Evolutionary conservation across 2,113 vertebrate genomes (phyloP).

Genomic region (Sialia sialis): DNA sequence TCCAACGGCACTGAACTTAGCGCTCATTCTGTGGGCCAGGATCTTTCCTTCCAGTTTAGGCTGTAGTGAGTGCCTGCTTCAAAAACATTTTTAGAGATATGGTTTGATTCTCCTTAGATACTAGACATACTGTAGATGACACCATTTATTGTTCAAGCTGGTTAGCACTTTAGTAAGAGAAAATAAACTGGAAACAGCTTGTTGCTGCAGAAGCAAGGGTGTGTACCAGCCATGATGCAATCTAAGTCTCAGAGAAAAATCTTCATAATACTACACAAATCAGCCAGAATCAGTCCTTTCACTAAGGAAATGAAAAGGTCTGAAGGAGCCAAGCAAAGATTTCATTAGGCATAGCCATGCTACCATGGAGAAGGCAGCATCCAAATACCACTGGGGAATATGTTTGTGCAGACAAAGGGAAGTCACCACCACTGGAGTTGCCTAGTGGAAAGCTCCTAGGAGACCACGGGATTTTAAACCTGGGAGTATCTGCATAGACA

Average conservation of each 20-base stretch:
- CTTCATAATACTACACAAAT: neutral
- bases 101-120: neutral
- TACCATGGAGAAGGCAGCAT: neutral
- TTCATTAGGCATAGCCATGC: neutral
- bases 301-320: accelerated
- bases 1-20: neutral
- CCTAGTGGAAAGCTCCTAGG: neutral
- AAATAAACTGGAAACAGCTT: neutral
- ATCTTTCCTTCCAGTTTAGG: neutral
- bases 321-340: neutral
- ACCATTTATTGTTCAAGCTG: neutral
- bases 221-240: neutral
- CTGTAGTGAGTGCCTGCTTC: neutral
- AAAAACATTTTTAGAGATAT: neutral
- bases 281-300: neutral
- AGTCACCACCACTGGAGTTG: neutral
- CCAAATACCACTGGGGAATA: neutral
- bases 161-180: neutral
- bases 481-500: neutral
- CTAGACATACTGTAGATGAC: neutral
- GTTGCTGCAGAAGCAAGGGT: neutral
- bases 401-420: neutral
- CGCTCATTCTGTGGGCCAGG: neutral
- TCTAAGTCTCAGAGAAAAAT: neutral
- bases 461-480: neutral